Evolutionary conservation across 1,140 invertebrate genomes (phyloP), one percentile per base, ranked within the genome.

Genomic region (Drosophila parvula): DNA sequence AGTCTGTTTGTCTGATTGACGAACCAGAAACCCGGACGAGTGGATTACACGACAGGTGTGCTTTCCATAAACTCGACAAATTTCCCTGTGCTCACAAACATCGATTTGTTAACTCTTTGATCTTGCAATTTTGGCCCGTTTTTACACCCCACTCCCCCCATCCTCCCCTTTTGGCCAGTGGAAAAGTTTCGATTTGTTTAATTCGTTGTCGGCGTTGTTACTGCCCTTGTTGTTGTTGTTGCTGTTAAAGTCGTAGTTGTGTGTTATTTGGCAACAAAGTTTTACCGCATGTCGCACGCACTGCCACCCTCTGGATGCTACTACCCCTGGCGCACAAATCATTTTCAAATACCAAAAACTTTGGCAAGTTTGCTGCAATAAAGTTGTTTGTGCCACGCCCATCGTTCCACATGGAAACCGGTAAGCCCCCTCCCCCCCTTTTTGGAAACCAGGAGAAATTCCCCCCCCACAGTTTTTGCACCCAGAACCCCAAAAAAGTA

Each of bases 261-360:
- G 57, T 62, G 80, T 47, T 79, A 69, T 82, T 88, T 83, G 82
- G 71, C 76, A 83, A 88, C 71, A 82, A 88, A 86, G 76, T 86
- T 88, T 70, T 59, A 65, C 62, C 65, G 70, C 75, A 88, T 82
- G 70, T 88, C 82, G 78, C 82, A 78, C 76, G 76, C 74, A 64
- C 64, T 47, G 41, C 47, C 71, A 16, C 36, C 69, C 28, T 9
- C 10, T 55, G 57, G 27, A 12, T 27, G 30, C 41, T 34, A 28
- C 34, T 12, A 16, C 30, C 30, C 22, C 14, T 27, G 28, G 51
- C 55, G 56, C 67, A 86, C 83, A 86, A 88, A 82, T 86, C 82
- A 86, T 88, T 86, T 86, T 82, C 83, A 74, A 86, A 86, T 88
- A 79, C 83, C 47, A 69, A 22, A 22, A 88, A 88, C 65, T 86